Base-by-base conservation (phyloP, 2,888 invertebrate species). In the Neoitamus cyanurus region DNA sequence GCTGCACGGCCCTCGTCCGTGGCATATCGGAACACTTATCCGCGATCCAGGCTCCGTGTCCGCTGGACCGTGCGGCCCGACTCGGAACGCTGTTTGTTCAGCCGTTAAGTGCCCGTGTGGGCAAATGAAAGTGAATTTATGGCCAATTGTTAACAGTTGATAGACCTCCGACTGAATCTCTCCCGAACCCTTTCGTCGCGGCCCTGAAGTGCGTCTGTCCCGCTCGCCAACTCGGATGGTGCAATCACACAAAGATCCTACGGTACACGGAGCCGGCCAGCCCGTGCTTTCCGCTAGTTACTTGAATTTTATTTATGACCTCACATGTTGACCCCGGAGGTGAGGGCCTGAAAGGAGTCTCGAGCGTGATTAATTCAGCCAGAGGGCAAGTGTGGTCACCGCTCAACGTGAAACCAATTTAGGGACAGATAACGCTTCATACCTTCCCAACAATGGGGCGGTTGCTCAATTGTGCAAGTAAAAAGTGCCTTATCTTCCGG, bases 121-220 rank as follows among this genome's bases (percentile, higher is more conserved):
- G 25, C 25, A 70, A 68, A 82, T 69, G 70, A 82, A 82, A 82
- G 82, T 82, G 69, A 82, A 82, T 82, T 82, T 82, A 70, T 69
- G 82, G 34, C 28, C 82, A 70, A 82, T 82, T 82, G 70, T 82
- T 82, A 42, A 9, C 37, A 20, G 37, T 37, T 34, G 75, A 34
- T 37, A 37, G 15, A 34, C 37, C 25, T 34, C 36, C 25, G 13
- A 37, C 36, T 37, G 13, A 37, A 36, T 36, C 20, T 42, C 31
- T 15, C 20, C n/a, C 31, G n/a, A 31, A 75, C 15, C 25, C 36
- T 75, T 75, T 75, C 42, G 25, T 70, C 13, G n/a, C 30, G 13
- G 30, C 70, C 70, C 31, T 25, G 20, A 58, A 58, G 25, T 25
- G 25, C 58, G 58, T 25, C 25, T 2, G 20, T 20, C 7, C 2